These are phyloP conservation scores for Flexamia atlantica DNA, from an alignment of 2,888 invertebrate genomes.

Conservation along the genomic window DNA sequence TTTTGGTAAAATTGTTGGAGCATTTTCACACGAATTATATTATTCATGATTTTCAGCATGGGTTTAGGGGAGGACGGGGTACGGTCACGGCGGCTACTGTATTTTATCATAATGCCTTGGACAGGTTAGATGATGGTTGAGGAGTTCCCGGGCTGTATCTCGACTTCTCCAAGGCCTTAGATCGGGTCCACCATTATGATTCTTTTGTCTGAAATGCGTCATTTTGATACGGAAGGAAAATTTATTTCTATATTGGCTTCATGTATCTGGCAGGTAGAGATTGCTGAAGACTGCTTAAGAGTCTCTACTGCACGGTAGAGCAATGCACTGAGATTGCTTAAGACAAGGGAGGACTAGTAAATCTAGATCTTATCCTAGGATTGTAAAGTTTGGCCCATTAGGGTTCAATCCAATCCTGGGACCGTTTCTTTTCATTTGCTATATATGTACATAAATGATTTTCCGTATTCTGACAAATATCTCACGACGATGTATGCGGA, in stretches of 20 bases:
- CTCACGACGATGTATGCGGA: neutral
- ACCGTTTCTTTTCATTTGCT: neutral
- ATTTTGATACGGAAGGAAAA: neutral
- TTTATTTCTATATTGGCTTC: neutral
- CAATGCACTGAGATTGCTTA: neutral
- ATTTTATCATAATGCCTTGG: constrained; percentile 5
- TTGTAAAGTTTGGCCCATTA: neutral
- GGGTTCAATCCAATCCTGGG: neutral
- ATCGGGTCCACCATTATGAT: neutral
- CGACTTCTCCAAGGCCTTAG: neutral
- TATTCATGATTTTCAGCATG: constrained; percentile 5
- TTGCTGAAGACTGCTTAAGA: neutral
- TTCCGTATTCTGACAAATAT: neutral
- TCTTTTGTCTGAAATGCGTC: neutral
- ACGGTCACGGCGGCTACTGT: neutral
- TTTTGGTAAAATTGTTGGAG: neutral
- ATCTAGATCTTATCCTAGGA: neutral
- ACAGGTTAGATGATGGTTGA: neutral
- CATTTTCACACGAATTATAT: neutral
- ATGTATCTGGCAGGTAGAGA: neutral
- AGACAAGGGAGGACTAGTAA: neutral
- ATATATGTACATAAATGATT: neutral
- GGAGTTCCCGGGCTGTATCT: neutral
- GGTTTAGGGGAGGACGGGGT: neutral
- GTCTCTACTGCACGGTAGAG: neutral